Conservation (phyloP, 2,797 vertebrate species). For the Argya squamiceps region DNA sequence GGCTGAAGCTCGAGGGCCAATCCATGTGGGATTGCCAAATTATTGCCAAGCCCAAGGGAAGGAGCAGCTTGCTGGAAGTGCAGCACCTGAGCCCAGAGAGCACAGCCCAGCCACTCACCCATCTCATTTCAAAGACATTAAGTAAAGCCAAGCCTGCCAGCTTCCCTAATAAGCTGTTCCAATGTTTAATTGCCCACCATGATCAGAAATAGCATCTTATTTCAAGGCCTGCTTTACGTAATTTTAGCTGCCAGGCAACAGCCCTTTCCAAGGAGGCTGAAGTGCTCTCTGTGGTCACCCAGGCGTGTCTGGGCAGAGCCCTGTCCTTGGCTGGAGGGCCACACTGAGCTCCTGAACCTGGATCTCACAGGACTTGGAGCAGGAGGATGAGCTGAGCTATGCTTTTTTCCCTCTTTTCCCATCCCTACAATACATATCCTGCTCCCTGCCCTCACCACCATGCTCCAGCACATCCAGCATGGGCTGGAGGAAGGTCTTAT, state of each 20-base stretch:
- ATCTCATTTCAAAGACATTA: not conserved
- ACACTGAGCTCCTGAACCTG: not conserved
- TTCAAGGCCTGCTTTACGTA: constrained; percentile 47
- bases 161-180: constrained; percentile 49
- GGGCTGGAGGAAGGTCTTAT: not conserved
- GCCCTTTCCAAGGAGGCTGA: constrained; percentile 7
- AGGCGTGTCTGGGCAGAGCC: not conserved
- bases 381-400: not conserved
- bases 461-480: not conserved
- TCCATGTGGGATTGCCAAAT: not conserved
- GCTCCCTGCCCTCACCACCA: not conserved
- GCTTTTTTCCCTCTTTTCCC: not conserved
- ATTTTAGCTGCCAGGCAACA: constrained; percentile 56
- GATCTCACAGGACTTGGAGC: not conserved
- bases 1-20: not conserved
- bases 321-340: not conserved
- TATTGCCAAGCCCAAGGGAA: accelerated
- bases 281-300: constrained; percentile 28
- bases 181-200: constrained; percentile 40
- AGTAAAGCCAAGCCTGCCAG: constrained; percentile 3
- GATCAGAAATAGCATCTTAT: constrained; percentile 58
- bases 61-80: not conserved
- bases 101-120: not conserved
- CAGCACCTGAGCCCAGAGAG: not conserved
- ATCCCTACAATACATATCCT: not conserved